phyloP scores from a whole-genome alignment of 1,140 invertebrate genomes.

The Sitodiplosis mosellana region DNA sequence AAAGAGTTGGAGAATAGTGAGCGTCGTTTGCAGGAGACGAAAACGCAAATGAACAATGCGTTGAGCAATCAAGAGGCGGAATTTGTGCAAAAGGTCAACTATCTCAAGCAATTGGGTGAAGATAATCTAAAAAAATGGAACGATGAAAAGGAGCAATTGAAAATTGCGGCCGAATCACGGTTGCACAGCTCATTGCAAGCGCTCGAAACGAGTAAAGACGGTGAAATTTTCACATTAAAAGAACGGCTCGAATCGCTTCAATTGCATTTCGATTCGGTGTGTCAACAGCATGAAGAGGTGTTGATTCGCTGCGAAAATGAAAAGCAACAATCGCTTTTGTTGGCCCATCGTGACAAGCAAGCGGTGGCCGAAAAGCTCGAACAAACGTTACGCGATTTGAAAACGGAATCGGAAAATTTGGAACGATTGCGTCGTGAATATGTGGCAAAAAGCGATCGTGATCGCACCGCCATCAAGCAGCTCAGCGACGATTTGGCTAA shows the following conservation, averaged over 20 bases:
- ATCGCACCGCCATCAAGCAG: conserved; percentile 45
- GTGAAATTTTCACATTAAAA: conserved; percentile 48
- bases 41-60: conserved; percentile 46
- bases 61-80: conserved; percentile 54
- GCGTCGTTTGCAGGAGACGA: conserved; percentile 51
- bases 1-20: conserved; percentile 59
- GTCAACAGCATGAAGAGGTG: conserved; percentile 67
- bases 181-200: conserved; percentile 51
- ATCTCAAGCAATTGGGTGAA: conserved; percentile 50
- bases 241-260: conserved; percentile 54
- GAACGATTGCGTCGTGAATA: conserved; percentile 50
- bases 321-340: conserved; percentile 68
- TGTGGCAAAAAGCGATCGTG: conserved; percentile 46
- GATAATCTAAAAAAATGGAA: conserved; percentile 52
- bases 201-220: conserved; percentile 51
- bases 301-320: conserved; percentile 69
- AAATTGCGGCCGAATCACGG: conserved; percentile 48
- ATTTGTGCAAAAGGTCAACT: conserved; percentile 50
- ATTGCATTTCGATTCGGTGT: conserved; percentile 52
- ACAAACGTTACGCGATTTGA: conserved; percentile 42
- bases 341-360: conserved; percentile 74
- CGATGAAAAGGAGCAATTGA: conserved; percentile 61
- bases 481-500: conserved; percentile 50
- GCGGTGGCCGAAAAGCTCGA: conserved; percentile 58
- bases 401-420: conserved; percentile 45